Evolutionary conservation across 2,797 vertebrate species (phyloP).

Genomic region (Sebastes glaucus): DNA sequence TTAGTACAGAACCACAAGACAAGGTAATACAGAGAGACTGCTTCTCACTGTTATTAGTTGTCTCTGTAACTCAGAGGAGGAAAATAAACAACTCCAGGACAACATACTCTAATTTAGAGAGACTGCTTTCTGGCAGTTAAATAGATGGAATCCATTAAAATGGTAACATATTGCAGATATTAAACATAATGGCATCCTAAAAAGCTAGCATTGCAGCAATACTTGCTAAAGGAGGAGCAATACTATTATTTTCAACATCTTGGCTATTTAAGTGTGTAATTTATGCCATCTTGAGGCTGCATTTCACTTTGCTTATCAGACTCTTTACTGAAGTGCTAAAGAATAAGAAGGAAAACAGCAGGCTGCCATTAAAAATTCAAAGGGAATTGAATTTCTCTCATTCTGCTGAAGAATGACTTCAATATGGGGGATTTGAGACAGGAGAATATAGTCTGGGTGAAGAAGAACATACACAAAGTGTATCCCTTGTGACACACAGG

Average conservation of each 20-base stretch:
- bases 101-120: neutral
- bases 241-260: neutral
- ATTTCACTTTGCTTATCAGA: no score
- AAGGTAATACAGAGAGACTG: neutral
- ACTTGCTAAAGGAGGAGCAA: neutral
- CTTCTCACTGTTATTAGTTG: neutral
- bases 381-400: no score
- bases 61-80: neutral
- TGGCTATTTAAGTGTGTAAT: no score
- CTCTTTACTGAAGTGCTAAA: no score
- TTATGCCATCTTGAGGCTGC: no score
- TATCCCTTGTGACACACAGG: no score
- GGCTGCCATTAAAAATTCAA: no score
- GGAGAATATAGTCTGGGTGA: no score
- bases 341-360: no score
- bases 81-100: neutral
- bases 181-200: neutral
- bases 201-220: neutral
- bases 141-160: neutral
- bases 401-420: no score
- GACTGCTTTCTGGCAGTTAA: neutral
- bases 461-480: no score
- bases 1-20: neutral
- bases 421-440: no score
- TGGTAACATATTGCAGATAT: neutral